Evolutionary conservation across 2,113 vertebrate genomes (phyloP).

Genomic region (Sprattus sprattus): DNA sequence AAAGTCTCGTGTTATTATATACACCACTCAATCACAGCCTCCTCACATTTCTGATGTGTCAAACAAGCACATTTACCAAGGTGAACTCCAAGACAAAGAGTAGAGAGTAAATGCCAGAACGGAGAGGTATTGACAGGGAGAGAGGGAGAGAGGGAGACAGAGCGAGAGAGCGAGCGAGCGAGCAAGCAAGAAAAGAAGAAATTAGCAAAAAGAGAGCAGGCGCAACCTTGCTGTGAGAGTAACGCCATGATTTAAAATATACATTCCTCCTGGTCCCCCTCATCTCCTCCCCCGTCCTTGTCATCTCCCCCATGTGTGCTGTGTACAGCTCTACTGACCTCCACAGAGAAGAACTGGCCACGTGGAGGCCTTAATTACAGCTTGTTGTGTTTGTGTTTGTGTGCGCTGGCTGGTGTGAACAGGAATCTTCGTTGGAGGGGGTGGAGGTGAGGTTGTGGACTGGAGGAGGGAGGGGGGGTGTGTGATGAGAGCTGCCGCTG

Average conservation of each 20-base stretch:
- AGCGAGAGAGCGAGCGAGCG: neutral
- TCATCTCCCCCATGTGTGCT: constrained; percentile 13
- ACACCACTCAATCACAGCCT: neutral
- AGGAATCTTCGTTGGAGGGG: neutral
- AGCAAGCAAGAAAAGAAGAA: neutral
- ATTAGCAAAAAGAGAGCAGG: neutral
- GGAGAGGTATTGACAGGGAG: no score
- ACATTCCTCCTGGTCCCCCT: constrained; percentile 26
- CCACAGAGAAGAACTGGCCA: neutral
- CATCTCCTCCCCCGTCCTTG: constrained; percentile 27
- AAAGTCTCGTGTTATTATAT: neutral
- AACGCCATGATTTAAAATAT: no score
- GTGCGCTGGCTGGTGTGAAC: no score
- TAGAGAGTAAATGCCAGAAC: no score
- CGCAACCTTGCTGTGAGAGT: constrained; percentile 9
- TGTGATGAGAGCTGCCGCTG: neutral
- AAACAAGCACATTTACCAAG: no score
- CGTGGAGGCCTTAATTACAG: constrained; percentile 13
- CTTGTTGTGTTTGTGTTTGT: neutral
- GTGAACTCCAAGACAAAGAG: no score
- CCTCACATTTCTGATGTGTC: no score
- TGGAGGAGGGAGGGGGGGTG: neutral
- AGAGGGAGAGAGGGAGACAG: neutral
- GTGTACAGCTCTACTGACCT: constrained; percentile 37
- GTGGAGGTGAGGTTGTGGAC: neutral